Evolutionary conservation across 2,888 invertebrate species (phyloP), one percentile per base, ranked within the genome.

Genomic region (Thyatira batis): DNA sequence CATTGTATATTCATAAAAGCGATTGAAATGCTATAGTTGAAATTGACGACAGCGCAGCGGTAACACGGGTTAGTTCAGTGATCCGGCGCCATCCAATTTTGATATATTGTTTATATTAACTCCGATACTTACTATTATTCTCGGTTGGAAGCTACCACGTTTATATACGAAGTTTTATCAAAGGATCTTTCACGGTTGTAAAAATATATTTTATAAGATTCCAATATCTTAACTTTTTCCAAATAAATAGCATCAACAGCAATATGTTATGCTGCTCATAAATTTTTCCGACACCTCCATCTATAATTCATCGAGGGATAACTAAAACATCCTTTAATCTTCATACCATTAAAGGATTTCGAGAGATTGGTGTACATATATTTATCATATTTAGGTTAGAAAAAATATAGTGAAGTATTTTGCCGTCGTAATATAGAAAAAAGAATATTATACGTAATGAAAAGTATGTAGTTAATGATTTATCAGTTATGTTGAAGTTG

Each of bases 1-100:
- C 45, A 55, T 60, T 51, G 17, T 39, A 39, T 39, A 39, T 39
- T 39, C 39, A 17, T 39, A 39, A 17, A 33, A 33, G 27, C 27
- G 27, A 27, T 48, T 48, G 48, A 17, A 48, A 48, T 9, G 9
- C 20, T 27, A 27, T 10, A 4, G 10, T 1, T 46, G 27, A 17
- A 13, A 27, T 45, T 20, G 27, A 27, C 13, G 48, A 48, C 20
- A 27, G 9, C 10, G 5, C 20, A 27, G 9, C 10, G 5, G 20
- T 9, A 9, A 25, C 25, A 45, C 10, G 23, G 11, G 21, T 21
- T 8, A 20, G 20, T 21, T 44, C 13, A 44, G 20, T 10, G 33
- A 33, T 33, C 13, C 33, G 8, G 8, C 33, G 33, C 5, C 33
- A 33, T 33, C 5, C 33, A 33, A 33, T 33, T 33, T 33, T 33